Evolutionary conservation across 1,140 invertebrate genomes (phyloP).

Genomic region (Steinernema feltiae): DNA sequence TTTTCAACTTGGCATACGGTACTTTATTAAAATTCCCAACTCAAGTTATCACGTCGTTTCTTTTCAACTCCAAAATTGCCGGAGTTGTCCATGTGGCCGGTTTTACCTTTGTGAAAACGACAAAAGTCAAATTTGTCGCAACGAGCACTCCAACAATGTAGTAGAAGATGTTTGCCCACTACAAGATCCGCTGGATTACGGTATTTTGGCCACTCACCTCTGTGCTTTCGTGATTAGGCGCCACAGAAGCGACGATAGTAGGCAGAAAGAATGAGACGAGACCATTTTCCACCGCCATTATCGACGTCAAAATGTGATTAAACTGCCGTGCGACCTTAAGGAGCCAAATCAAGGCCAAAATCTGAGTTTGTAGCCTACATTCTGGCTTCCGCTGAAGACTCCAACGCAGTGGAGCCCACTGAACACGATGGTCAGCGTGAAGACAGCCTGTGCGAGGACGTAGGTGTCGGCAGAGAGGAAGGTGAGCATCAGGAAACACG

Average conservation of each 20-base stretch:
- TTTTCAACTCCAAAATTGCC: neutral
- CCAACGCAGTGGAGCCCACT: conserved; percentile 1
- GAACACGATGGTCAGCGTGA: conserved; percentile 6
- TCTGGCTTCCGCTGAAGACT: neutral
- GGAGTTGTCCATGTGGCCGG: neutral
- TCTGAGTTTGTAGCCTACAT: neutral
- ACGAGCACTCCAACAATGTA: neutral
- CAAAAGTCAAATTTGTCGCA: neutral
- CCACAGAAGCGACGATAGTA: neutral
- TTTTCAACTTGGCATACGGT: too few relatives aligned
- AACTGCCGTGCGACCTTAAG: neutral
- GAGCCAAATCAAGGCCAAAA: neutral
- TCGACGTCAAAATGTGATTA: neutral
- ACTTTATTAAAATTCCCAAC: neutral
- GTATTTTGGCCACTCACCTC: neutral
- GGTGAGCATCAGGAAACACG: neutral
- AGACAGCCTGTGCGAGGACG: neutral
- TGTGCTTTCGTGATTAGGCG: neutral
- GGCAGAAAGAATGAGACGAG: neutral
- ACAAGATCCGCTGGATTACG: neutral
- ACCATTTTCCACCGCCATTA: neutral
- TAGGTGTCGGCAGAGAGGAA: neutral
- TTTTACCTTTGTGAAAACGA: neutral
- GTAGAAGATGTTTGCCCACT: neutral
- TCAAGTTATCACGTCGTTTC: neutral